Conservation (phyloP, 2,797 vertebrate genomes). For the Bradypodion pumilum region DNA sequence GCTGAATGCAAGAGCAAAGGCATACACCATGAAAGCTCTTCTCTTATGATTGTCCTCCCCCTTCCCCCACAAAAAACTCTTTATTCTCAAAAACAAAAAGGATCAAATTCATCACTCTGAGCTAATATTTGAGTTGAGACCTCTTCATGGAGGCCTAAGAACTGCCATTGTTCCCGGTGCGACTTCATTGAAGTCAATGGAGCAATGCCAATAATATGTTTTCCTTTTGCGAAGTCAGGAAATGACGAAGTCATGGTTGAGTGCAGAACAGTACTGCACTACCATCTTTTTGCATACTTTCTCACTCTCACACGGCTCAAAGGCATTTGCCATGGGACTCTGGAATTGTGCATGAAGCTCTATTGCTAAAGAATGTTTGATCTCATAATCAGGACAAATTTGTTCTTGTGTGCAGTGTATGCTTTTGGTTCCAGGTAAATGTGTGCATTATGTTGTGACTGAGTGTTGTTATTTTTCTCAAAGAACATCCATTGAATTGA, state of each 20-base stretch:
- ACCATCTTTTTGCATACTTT: constrained; percentile 44
- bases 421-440: constrained; percentile 24
- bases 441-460: not conserved
- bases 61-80: not conserved
- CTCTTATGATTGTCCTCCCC: not conserved
- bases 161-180: constrained; percentile 11
- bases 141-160: not conserved
- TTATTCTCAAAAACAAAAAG: constrained; percentile 4
- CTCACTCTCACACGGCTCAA: constrained; percentile 41
- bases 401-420: constrained; percentile 12
- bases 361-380: constrained; percentile 35
- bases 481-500: not conserved
- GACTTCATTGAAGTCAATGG: not conserved
- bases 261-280: not conserved
- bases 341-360: constrained; percentile 31
- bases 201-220: constrained; percentile 33
- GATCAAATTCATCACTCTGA: not conserved
- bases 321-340: constrained; percentile 53
- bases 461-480: not conserved
- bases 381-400: constrained; percentile 44
- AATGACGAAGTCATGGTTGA: constrained; percentile 49
- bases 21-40: not conserved
- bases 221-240: constrained; percentile 48
- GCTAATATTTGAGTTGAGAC: constrained; percentile 23
- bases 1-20: not conserved